Evolutionary conservation across 2,113 vertebrate genomes (phyloP).

Genomic region (Parotia lawesii): DNA sequence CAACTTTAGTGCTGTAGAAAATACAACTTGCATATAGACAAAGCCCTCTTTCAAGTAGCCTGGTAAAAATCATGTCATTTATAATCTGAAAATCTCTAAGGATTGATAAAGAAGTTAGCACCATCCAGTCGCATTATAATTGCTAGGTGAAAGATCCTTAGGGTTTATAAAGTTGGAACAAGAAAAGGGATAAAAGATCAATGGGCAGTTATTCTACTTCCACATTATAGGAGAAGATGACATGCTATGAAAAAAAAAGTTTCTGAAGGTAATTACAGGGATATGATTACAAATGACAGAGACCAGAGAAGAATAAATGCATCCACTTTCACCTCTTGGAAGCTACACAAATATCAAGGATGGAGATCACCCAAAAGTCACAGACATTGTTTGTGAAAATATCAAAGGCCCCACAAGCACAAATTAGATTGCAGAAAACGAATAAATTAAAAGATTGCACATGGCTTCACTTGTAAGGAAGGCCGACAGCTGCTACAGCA

Average conservation of each 20-base stretch:
- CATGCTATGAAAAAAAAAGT: not conserved
- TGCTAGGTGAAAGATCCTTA: not conserved
- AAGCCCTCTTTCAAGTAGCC: not conserved
- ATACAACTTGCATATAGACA: not conserved
- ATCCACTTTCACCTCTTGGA: not conserved
- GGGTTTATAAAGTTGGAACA: not conserved
- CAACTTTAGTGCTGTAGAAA: not conserved
- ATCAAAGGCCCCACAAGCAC: not conserved
- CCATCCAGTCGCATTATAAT: not conserved
- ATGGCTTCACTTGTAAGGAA: not conserved
- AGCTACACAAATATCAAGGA: not conserved
- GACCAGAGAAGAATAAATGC: not conserved
- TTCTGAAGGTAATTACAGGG: not conserved
- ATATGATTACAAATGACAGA: not conserved
- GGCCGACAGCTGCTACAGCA: accelerated
- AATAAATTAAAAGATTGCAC: not conserved
- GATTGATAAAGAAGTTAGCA: not conserved
- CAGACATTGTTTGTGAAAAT: not conserved
- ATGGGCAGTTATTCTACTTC: not conserved
- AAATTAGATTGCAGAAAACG: not conserved
- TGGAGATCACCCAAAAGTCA: not conserved
- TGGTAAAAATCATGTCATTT: not conserved
- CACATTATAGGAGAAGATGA: not conserved
- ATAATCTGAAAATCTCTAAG: not conserved
- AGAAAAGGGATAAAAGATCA: not conserved